Percentiles rank a stretch among this genome's conserved stretches.
These are phyloP conservation scores for Eremophila alpestris DNA, from an alignment of 2,797 vertebrate species.

Conservation along the genomic window DNA sequence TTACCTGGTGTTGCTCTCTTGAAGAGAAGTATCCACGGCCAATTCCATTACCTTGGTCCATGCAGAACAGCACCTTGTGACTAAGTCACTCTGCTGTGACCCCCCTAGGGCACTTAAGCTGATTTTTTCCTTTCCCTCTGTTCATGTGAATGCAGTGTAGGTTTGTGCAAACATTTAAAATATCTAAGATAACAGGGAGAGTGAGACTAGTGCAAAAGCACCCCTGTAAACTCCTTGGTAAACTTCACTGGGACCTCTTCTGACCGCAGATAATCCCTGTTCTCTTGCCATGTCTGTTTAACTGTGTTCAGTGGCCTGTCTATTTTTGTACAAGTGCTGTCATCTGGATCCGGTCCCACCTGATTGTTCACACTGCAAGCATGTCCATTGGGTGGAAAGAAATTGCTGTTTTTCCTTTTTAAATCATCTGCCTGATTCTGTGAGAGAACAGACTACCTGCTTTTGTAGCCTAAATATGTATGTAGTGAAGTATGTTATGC, in stretches of 20 bases:
- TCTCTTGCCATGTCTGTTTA: background rate
- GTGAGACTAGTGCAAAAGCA: background rate
- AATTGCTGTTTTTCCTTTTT: slow-evolving; percentile 22
- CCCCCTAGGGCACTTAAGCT: background rate
- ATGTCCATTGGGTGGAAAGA: slow-evolving; percentile 13
- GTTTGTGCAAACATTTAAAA: background rate
- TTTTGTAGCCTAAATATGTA: slow-evolving; percentile 71
- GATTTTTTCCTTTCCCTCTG: background rate
- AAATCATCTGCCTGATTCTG: slow-evolving; percentile 49
- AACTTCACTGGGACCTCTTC: background rate
- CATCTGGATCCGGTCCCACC: background rate
- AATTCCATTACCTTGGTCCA: background rate
- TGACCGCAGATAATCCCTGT: background rate
- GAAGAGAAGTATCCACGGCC: background rate
- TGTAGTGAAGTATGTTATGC: slow-evolving; percentile 71
- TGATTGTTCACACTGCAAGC: slow-evolving; percentile 3
- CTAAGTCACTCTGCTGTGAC: background rate
- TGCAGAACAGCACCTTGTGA: background rate
- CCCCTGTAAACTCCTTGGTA: background rate
- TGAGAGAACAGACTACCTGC: slow-evolving; percentile 56
- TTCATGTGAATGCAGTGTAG: background rate
- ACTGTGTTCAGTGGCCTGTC: background rate
- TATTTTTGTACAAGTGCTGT: slow-evolving; percentile 32
- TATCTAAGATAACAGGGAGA: background rate
- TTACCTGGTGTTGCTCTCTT: background rate